These are phyloP conservation scores for Amblyjoppa proteus DNA, from an alignment of 2,888 invertebrate genomes.

Conservation along the genomic window DNA sequence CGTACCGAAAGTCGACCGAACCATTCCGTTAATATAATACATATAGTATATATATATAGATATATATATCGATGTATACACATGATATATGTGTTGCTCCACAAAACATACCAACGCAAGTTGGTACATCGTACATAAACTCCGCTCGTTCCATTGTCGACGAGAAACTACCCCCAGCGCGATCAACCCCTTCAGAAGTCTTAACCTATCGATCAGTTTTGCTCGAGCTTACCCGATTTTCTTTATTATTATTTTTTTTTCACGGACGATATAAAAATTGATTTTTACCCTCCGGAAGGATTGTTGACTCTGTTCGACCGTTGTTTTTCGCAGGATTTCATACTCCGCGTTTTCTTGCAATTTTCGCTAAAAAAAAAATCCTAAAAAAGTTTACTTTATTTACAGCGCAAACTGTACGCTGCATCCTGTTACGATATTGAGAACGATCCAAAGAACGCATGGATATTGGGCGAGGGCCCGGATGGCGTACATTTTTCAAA, in stretches of 20 bases:
- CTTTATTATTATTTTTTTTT: not conserved
- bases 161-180: not conserved
- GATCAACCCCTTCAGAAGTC: slow-evolving; percentile 15
- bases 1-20: slow-evolving; percentile 63
- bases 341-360: not conserved
- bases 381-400: not conserved
- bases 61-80: not conserved
- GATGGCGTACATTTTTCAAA: not conserved
- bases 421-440: not conserved
- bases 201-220: slow-evolving; percentile 9
- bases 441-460: slow-evolving; percentile 13
- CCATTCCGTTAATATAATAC: slow-evolving; percentile 62
- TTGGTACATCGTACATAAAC: not conserved
- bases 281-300: not conserved
- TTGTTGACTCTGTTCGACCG: not conserved
- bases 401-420: not conserved
- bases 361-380: not conserved
- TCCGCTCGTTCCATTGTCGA: slow-evolving; percentile 2
- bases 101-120: not conserved
- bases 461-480: slow-evolving; percentile 19
- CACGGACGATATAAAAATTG: not conserved
- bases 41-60: not conserved
- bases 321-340: not conserved
- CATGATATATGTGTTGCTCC: not conserved
- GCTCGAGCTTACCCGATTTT: not conserved